These are phyloP conservation scores for Desmodus rotundus DNA, from an alignment of 2,113 vertebrate genomes.

Conservation along the genomic window DNA sequence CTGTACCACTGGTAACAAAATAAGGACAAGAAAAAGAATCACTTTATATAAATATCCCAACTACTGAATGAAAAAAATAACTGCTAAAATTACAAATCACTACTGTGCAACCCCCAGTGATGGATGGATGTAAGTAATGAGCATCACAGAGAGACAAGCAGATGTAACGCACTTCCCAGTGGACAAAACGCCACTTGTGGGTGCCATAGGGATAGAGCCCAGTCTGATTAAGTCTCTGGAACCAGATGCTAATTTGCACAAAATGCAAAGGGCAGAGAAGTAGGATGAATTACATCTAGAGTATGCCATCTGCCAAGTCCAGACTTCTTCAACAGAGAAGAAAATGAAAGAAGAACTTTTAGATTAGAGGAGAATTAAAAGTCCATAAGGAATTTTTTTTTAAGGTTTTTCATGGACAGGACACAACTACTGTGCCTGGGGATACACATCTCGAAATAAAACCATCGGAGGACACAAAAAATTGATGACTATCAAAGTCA, in stretches of 20 bases:
- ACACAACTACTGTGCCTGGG: not conserved
- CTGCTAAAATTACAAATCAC: not conserved
- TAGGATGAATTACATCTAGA: fast-evolving
- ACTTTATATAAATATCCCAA: not conserved
- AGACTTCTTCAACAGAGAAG: not conserved
- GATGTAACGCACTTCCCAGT: fast-evolving
- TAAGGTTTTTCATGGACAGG: not conserved
- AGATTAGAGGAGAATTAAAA: not conserved
- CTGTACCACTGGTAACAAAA: not conserved
- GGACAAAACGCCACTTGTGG: fast-evolving
- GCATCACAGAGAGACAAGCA: not conserved
- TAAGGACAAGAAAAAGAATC: not conserved
- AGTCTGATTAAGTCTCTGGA: not conserved
- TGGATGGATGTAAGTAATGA: not conserved
- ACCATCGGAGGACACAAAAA: not conserved
- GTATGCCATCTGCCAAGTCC: not conserved
- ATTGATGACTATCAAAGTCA: not conserved
- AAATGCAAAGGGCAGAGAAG: not conserved
- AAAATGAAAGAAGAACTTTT: not conserved
- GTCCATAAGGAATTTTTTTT: not conserved
- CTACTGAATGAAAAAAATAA: not conserved
- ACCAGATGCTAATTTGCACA: not conserved
- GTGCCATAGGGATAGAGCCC: fast-evolving
- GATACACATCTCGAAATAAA: not conserved
- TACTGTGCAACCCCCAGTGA: not conserved